These are phyloP conservation scores for Catamblyrhynchus diadema DNA, from an alignment of 2,797 vertebrate species.

Conservation along the genomic window DNA sequence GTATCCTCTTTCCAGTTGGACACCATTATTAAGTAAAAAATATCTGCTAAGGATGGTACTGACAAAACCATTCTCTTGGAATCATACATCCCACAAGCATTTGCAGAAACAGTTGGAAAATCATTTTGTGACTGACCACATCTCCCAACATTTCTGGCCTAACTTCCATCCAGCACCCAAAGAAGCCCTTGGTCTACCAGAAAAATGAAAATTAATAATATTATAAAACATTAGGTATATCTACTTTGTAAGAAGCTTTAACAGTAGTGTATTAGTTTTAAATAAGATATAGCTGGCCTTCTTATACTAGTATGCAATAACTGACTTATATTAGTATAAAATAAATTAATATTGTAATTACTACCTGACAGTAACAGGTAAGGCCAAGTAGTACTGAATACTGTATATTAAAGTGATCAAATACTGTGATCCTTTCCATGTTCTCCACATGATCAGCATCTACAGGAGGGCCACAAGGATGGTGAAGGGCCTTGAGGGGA, in stretches of 20 bases:
- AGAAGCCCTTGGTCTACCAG: not conserved
- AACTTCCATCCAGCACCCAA: not conserved
- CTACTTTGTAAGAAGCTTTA: not conserved
- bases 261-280: not conserved
- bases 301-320: not conserved
- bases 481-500: not conserved
- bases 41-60: not conserved
- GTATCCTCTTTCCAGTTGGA: not conserved
- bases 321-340: not conserved
- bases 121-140: not conserved
- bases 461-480: not conserved
- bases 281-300: not conserved
- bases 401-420: not conserved
- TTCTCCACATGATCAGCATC: not conserved
- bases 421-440: not conserved
- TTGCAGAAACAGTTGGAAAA: not conserved
- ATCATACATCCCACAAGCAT: accelerated
- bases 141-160: not conserved
- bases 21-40: not conserved
- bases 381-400: not conserved
- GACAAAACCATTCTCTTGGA: not conserved
- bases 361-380: not conserved
- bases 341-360: not conserved
- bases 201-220: not conserved
- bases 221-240: not conserved